Base-by-base conservation (phyloP, 92 coral and sea anemone genomes). In the Zoanthus sociatus region DNA sequence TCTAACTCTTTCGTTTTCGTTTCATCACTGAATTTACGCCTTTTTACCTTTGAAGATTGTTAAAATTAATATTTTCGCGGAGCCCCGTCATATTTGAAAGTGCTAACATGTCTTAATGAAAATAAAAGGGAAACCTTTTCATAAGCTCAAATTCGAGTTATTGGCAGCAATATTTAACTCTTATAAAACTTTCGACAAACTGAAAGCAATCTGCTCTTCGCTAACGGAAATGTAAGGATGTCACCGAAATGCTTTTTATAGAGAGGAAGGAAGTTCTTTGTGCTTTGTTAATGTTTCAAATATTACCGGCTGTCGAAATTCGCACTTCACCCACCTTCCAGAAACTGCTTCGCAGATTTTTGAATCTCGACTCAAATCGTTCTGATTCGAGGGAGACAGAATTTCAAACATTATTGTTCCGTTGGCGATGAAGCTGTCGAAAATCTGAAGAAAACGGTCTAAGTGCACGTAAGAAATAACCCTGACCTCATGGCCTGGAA, bases 241-340 rank as follows among this genome's bases (percentile, higher is more conserved):
- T 81, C 85, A 81, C 46, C 85, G 4, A 66, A 79, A 81, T 63
- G 61, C 55, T 50, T 50, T 70, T 66, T 66, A 67, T 46, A 21
- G 17, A 45, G 61, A 64, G 85, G 85, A 81, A 81, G 85, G 85
- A 81, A 81, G 85, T 81, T 67, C 61, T 67, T 81, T 54, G 85
- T 81, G 64, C 75, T 58, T 44, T 48, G 51, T 77, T 50, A 6
- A 58, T 31, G 47, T 46, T 66, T 45, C 46, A 45, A 46, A 47
- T 58, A 79, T 63, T 42, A 9, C 75, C 46, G 31, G 31, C 60
- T 16, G 63, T 81, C 14, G 15, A 21, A 77, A 17, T 56, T 31
- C 12, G 46, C 15, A 0, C 26, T 67, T 11, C 58, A 81, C 85
- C 85, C 63, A 81, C 85, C 85, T 81, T 20, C 85, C 61, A 26